phyloP scores from a whole-genome alignment of 2,888 invertebrate species.

The Ophion obscuratus region DNA sequence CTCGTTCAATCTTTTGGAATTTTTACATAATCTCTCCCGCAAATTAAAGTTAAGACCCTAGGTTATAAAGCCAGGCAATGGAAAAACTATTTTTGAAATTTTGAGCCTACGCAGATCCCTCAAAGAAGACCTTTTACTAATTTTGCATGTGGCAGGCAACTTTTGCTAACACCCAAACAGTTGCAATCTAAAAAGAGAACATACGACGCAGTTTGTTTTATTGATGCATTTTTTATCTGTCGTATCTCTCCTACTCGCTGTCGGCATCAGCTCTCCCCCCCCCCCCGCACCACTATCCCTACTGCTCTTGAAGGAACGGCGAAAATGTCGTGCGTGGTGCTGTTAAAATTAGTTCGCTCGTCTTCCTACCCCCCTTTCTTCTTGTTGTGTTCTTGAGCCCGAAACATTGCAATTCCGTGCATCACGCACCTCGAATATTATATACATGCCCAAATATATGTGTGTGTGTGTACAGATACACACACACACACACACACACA shows the following conservation, averaged over 20 bases:
- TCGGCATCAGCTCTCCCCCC: not conserved
- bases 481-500: too few species aligned
- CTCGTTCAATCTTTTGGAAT: too few species aligned
- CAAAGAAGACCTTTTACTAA: too few species aligned
- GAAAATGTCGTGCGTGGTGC: conserved; percentile 36
- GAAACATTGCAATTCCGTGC: conserved; percentile 3
- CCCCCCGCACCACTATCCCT: not conserved
- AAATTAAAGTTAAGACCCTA: too few species aligned
- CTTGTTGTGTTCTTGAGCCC: conserved; percentile 4
- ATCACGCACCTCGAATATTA: not conserved
- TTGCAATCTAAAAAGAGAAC: too few species aligned
- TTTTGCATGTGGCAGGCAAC: too few species aligned
- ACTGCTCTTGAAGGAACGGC: conserved; percentile 20
- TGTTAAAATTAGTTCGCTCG: conserved; percentile 52
- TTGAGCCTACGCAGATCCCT: too few species aligned
- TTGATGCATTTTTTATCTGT: not conserved
- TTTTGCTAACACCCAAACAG: too few species aligned
- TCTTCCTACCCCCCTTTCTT: not conserved
- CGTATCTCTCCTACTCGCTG: not conserved
- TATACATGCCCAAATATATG: too few species aligned
- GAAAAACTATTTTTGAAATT: too few species aligned
- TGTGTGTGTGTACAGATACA: not conserved
- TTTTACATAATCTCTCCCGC: too few species aligned
- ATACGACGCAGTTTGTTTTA: not conserved
- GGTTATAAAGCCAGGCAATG: too few species aligned